Percentiles rank a stretch among this genome's conserved stretches.
These are phyloP conservation scores for Branchellion lobata DNA, from an alignment of 2,888 invertebrate species.

Conservation along the genomic window DNA sequence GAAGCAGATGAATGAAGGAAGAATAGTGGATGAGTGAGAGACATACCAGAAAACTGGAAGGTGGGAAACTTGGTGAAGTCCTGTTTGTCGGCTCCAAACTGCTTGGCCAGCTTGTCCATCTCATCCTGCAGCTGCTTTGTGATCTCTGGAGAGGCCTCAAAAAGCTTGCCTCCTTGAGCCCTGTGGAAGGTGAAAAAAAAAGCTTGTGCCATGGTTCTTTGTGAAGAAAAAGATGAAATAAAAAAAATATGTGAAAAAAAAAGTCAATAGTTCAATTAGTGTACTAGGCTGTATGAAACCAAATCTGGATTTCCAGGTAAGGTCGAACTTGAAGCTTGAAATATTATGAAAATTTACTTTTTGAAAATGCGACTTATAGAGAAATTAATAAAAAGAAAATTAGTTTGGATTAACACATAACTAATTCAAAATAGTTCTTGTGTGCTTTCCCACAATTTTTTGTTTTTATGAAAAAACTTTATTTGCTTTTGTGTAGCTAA, in stretches of 20 bases:
- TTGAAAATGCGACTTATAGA: background rate
- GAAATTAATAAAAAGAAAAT: background rate
- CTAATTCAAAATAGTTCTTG: too few relatives aligned
- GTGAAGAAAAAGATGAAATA: background rate
- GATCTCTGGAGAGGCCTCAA: conserved; percentile 77
- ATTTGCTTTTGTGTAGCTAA: too few relatives aligned
- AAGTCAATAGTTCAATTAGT: too few relatives aligned
- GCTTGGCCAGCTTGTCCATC: conserved; percentile 76
- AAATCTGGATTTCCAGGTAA: background rate
- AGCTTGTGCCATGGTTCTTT: background rate
- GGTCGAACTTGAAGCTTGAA: background rate
- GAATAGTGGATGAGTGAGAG: too few relatives aligned
- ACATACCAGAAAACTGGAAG: conserved; percentile 72
- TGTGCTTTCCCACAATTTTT: too few relatives aligned
- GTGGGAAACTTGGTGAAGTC: conserved; percentile 87
- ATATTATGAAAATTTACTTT: background rate
- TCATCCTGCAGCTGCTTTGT: conserved; percentile 76
- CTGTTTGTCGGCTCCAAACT: conserved; percentile 74
- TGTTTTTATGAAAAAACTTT: too few relatives aligned
- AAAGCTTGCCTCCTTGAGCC: conserved; percentile 73
- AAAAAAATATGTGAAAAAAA: too few relatives aligned
- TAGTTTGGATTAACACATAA: too few relatives aligned
- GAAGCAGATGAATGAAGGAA: too few relatives aligned
- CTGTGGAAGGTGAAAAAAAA: conserved; percentile 67
- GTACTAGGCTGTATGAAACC: too few relatives aligned